phyloP scores from a whole-genome alignment of 2,797 vertebrate species.

The Hylomyscus alleni region DNA sequence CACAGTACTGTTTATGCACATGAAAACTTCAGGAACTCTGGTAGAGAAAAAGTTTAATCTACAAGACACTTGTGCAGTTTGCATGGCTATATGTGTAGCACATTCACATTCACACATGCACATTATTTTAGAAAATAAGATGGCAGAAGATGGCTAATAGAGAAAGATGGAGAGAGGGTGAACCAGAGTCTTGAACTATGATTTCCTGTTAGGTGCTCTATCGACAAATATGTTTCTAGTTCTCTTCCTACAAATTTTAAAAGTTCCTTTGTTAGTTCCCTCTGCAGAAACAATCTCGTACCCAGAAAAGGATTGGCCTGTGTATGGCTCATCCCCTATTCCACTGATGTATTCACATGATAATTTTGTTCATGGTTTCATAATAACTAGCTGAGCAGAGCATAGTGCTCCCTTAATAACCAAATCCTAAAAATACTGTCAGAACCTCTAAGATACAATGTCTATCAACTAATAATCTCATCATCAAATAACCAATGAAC shows the following conservation, averaged over 20 bases:
- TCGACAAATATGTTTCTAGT: background rate
- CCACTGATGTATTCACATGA: background rate
- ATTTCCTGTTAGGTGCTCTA: background rate
- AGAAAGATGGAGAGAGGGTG: background rate
- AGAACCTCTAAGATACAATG: background rate
- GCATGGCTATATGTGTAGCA: background rate
- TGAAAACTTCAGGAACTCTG: background rate
- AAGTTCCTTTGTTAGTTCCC: background rate
- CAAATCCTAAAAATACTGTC: background rate
- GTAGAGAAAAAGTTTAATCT: background rate
- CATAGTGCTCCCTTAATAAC: background rate
- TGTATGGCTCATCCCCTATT: background rate
- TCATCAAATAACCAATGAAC: slow-evolving; percentile 8
- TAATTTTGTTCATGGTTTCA: background rate
- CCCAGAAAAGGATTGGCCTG: background rate
- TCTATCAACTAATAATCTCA: background rate
- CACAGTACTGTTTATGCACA: background rate
- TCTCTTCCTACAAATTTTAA: background rate
- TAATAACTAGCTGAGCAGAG: background rate
- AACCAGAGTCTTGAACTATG: background rate
- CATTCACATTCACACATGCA: background rate
- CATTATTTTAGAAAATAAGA: background rate
- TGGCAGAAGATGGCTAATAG: background rate
- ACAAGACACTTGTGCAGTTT: background rate
- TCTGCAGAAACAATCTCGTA: background rate